A percentile compares a stretch with the other conserved stretches of the same genome.
Evolutionary conservation across 2,888 invertebrate genomes (phyloP).

Genomic region (Imbricaverruca yamaguchii): DNA sequence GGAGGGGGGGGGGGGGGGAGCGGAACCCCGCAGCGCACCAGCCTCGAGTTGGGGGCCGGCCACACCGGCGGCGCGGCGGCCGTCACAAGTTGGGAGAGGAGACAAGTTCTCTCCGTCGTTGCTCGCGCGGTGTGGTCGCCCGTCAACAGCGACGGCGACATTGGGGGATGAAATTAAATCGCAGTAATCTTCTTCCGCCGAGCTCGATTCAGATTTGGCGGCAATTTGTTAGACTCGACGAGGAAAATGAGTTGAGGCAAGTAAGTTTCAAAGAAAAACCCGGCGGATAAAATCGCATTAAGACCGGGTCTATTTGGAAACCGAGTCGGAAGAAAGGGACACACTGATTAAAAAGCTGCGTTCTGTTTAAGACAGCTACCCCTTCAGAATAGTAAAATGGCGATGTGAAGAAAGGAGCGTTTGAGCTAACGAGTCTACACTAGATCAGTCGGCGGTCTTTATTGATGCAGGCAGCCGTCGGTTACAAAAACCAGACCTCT

Average conservation of each 20-base stretch:
- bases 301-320: neutral
- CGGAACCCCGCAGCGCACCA: neutral
- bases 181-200: constrained; percentile 9
- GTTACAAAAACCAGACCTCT: too few species aligned
- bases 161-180: neutral
- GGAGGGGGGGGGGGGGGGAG: neutral
- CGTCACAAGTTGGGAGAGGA: neutral
- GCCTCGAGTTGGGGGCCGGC: neutral
- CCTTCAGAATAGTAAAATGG: neutral
- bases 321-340: neutral
- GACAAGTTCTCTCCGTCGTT: neutral
- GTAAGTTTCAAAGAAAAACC: neutral
- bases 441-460: too few species aligned
- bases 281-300: neutral
- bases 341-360: neutral
- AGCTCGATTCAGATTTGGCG: constrained; percentile 1
- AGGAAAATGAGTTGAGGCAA: constrained; percentile 17
- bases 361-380: neutral
- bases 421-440: too few species aligned
- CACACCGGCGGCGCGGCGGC: neutral
- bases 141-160: neutral
- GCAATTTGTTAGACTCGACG: constrained; percentile 1
- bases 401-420: neutral
- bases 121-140: neutral
- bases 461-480: too few species aligned